Conservation (phyloP, 30 jellyfish, hydroid and myxozoan genomes). For the Nemopilema nomurai region DNA sequence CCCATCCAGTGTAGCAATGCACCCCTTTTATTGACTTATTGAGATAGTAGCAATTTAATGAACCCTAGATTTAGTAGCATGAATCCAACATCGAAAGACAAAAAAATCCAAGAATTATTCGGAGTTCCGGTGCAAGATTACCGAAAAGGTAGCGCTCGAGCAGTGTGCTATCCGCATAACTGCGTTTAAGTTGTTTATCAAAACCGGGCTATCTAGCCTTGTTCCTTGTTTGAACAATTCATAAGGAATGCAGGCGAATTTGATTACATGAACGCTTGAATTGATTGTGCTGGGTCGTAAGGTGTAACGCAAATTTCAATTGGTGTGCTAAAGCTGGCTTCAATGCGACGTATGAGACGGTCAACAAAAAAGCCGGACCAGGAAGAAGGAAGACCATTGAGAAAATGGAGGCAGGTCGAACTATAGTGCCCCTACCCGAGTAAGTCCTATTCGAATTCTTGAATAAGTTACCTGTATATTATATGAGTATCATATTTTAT, state of each 20-base stretch:
- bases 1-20: too few relatives aligned
- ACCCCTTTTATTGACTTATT: too few relatives aligned
- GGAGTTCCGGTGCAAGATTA: too few relatives aligned
- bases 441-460: too few relatives aligned
- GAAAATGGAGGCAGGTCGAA: not conserved
- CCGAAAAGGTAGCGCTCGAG: not conserved
- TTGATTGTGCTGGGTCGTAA: not conserved
- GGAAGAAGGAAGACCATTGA: not conserved
- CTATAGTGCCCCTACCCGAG: too few relatives aligned
- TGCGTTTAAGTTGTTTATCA: too few relatives aligned
- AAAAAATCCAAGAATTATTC: too few relatives aligned
- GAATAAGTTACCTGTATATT: too few relatives aligned
- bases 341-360: not conserved
- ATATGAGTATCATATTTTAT: too few relatives aligned
- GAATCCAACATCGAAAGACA: too few relatives aligned
- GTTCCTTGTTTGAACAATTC: not conserved
- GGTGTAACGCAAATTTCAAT: not conserved
- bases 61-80: too few relatives aligned
- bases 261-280: not conserved
- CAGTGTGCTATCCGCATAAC: not conserved
- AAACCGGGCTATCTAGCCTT: not conserved
- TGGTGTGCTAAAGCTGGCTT: not conserved
- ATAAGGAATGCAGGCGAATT: not conserved
- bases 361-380: not conserved
- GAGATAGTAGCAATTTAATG: too few relatives aligned